Conservation (phyloP, 2,113 vertebrate genomes). For the Pangasianodon hypophthalmus region DNA sequence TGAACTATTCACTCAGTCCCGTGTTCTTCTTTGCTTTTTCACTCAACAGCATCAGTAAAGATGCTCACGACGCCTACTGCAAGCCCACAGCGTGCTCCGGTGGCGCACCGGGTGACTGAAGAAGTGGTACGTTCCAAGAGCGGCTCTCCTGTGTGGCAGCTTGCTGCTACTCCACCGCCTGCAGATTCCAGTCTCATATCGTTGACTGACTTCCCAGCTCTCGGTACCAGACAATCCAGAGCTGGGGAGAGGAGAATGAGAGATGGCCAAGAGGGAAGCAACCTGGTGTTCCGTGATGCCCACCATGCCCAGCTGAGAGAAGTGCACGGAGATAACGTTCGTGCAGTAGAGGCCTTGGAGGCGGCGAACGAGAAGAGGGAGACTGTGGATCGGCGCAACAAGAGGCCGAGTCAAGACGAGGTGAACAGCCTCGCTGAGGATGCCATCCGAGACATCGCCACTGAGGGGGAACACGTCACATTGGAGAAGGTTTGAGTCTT, state of each 20-base stretch:
- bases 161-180: not conserved
- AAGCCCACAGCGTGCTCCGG: not conserved
- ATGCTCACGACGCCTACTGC: not conserved
- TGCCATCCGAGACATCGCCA: conserved; percentile 67
- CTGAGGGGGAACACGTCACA: conserved; percentile 74
- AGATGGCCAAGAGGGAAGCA: conserved; percentile 13
- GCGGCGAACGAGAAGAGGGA: conserved; percentile 33
- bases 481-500: conserved; percentile 65
- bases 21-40: not conserved
- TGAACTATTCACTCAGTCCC: not conserved
- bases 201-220: conserved; percentile 62
- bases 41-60: conserved; percentile 21
- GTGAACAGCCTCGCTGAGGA: conserved; percentile 68
- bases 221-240: conserved; percentile 54
- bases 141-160: conserved; percentile 8
- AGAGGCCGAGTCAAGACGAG: not conserved
- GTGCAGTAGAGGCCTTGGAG: conserved; percentile 62
- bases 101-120: not conserved
- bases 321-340: conserved; percentile 64
- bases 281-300: conserved; percentile 55
- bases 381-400: conserved; percentile 21
- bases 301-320: conserved; percentile 70
- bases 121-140: conserved; percentile 21
- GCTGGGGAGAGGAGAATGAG: conserved; percentile 53
- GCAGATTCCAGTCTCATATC: not conserved